Evolutionary conservation across 2,888 invertebrate genomes (phyloP).

Genomic region (Nebria salina): DNA sequence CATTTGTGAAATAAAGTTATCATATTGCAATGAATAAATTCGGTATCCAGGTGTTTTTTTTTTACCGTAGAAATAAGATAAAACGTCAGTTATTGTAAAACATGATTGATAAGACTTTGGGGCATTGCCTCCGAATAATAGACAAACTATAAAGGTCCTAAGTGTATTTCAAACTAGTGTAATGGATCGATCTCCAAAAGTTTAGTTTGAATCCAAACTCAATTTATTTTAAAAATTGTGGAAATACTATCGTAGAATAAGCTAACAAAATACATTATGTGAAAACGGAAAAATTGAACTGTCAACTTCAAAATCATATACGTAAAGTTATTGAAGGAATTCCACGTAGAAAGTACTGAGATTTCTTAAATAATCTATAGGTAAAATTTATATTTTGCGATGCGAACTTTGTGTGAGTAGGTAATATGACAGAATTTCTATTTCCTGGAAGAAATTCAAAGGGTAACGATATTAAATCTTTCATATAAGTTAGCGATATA

Average conservation of each 20-base stretch:
- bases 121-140: not conserved
- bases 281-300: not conserved
- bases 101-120: conserved; percentile 13
- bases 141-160: not conserved
- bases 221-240: not conserved
- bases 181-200: not conserved
- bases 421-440: conserved; percentile 21
- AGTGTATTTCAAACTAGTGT: not conserved
- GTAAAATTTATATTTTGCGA: not conserved
- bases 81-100: not conserved
- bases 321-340: not conserved
- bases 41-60: not conserved
- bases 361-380: not conserved
- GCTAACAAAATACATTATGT: not conserved
- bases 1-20: not conserved
- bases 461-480: conserved; percentile 22
- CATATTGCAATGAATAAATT: not conserved
- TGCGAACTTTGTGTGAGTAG: not conserved
- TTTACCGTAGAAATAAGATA: not conserved
- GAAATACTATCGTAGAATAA: too few relatives aligned
- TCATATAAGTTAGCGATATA: conserved; percentile 3
- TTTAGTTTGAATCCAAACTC: not conserved
- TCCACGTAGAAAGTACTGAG: not conserved
- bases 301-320: conserved; percentile 1
- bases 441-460: conserved; percentile 26